A percentile compares a stretch with the other conserved stretches of the same genome.
Evolutionary conservation across 2,113 vertebrate genomes (phyloP).

Genomic region (Cyanistes caeruleus): DNA sequence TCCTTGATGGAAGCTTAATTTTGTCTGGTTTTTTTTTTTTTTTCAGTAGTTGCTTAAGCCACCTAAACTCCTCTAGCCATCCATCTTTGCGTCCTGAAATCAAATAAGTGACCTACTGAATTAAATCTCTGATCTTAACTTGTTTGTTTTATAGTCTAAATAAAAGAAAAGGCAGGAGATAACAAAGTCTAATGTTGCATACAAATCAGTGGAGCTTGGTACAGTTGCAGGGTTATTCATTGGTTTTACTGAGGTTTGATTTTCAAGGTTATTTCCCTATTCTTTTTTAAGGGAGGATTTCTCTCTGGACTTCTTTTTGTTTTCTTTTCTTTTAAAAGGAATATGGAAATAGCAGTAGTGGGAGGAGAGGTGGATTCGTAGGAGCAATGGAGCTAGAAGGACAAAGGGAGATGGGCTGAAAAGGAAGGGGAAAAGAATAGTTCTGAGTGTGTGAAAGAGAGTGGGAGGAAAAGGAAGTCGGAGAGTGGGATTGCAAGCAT

Average conservation of each 20-base stretch:
- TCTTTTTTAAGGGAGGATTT: neutral
- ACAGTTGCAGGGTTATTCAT: neutral
- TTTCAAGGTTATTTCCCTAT: neutral
- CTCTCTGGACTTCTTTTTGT: neutral
- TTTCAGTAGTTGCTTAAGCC: neutral
- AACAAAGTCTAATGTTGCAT: neutral
- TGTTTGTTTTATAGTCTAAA: constrained; percentile 14
- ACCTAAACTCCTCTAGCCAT: neutral
- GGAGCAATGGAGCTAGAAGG: neutral
- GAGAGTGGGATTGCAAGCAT: neutral
- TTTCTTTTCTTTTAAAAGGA: neutral
- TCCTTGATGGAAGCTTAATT: constrained; percentile 26
- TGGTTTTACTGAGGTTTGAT: neutral
- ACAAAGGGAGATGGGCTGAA: constrained; percentile 30
- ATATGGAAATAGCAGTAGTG: neutral
- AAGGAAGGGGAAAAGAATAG: neutral
- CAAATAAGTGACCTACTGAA: neutral
- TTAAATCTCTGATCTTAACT: constrained; percentile 9
- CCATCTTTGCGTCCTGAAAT: neutral
- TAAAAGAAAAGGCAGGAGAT: neutral
- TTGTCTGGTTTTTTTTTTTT: neutral
- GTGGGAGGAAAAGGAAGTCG: neutral
- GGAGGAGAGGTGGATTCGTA: neutral
- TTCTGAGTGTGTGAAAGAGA: neutral
- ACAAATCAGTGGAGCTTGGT: neutral